Evolutionary conservation across 2,888 invertebrate genomes (phyloP).

Genomic region (Sarcophaga caerulescens): DNA sequence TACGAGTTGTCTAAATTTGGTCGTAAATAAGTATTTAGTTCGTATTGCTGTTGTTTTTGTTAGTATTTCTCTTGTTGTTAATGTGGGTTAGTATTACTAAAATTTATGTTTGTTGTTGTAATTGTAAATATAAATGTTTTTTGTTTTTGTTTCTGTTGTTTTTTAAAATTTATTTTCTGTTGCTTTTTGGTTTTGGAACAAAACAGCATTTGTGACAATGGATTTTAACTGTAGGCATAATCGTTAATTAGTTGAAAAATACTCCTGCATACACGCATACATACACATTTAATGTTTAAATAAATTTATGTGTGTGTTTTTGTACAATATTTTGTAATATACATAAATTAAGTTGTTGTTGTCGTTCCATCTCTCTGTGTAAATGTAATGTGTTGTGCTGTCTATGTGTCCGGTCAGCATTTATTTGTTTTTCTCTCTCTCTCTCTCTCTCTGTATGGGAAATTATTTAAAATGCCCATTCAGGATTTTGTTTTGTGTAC

Average conservation of each 20-base stretch:
- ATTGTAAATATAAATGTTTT: constrained; percentile 44
- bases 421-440: neutral
- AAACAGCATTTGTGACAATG: constrained; percentile 59
- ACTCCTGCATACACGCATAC: constrained; percentile 29
- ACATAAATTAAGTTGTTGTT: neutral
- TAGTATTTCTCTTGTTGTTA: constrained; percentile 53
- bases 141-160: neutral
- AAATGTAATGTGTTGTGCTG: neutral
- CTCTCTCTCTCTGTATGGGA: neutral
- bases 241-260: constrained; percentile 71
- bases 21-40: neutral
- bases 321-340: neutral
- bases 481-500: neutral
- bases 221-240: constrained; percentile 68
- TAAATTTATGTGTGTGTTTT: constrained; percentile 20
- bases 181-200: constrained; percentile 13
- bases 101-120: constrained; percentile 54
- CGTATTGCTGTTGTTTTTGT: constrained; percentile 35
- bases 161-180: neutral
- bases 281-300: neutral
- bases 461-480: neutral
- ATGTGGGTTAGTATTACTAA: constrained; percentile 60
- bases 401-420: neutral
- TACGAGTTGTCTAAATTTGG: neutral
- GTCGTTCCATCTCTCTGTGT: neutral